A percentile compares a stretch with the other conserved stretches of the same genome.
phyloP scores from a whole-genome alignment of 1,140 invertebrate species.

The Pogonomyrmex californicus region DNA sequence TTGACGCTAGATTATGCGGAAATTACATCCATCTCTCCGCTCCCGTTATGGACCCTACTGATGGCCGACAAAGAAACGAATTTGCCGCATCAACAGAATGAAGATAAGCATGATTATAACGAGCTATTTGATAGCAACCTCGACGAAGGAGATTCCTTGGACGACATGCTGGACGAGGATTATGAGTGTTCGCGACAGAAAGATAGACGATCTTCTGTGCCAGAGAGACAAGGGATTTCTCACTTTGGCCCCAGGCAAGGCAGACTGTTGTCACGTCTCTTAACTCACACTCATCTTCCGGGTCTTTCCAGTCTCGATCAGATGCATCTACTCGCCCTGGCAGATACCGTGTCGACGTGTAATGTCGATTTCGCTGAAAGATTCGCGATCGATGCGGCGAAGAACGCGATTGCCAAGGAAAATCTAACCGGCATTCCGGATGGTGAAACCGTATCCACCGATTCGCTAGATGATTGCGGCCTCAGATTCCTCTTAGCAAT shows the following conservation, averaged over 20 bases:
- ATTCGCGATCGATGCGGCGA: conserved; percentile 93
- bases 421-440: conserved; percentile 89
- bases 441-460: conserved; percentile 89
- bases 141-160: conserved; percentile 93
- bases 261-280: conserved; percentile 93
- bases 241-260: conserved; percentile 95
- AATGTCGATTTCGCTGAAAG: conserved; percentile 95
- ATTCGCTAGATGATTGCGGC: conserved; percentile 99
- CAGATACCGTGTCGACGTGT: conserved; percentile 98
- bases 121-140: conserved; percentile 94
- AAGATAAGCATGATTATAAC: conserved; percentile 92
- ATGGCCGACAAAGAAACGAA: conserved; percentile 95
- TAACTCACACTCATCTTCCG: conserved; percentile 98
- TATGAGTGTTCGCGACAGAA: conserved; percentile 88
- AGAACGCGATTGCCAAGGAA: conserved; percentile 91
- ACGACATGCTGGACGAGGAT: conserved; percentile 92
- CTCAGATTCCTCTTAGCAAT: conserved; percentile 98
- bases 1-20: conserved; percentile 97
- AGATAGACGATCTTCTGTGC: conserved; percentile 90
- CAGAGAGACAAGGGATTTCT: conserved; percentile 91
- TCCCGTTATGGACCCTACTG: conserved; percentile 98
- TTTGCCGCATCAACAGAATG: conserved; percentile 79
- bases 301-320: conserved; percentile 99
- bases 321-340: conserved; percentile 99
- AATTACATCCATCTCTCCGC: conserved; percentile 97